Evolutionary conservation across 1,140 invertebrate species (phyloP).

Genomic region (Wasmannia auropunctata): DNA sequence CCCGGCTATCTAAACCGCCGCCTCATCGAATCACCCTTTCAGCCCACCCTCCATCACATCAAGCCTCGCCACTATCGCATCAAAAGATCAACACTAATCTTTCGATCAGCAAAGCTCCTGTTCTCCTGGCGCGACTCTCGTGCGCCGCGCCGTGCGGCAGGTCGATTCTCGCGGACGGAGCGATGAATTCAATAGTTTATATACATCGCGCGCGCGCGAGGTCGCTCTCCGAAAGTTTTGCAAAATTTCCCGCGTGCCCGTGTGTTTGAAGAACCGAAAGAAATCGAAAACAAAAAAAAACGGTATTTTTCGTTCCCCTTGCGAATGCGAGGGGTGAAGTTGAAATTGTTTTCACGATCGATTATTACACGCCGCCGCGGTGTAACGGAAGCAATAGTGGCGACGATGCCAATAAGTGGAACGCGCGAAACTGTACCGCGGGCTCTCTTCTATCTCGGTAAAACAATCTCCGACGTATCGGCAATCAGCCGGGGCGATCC

Average conservation of each 20-base stretch:
- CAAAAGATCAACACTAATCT: conserved; percentile 39
- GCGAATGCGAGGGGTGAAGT: neutral
- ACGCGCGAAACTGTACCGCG: neutral
- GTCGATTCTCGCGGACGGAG: neutral
- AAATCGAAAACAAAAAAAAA: neutral
- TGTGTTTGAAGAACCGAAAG: neutral
- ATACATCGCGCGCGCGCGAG: neutral
- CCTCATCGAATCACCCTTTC: conserved; percentile 13
- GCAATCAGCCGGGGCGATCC: neutral
- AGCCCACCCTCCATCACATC: conserved; percentile 20
- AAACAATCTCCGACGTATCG: conserved; percentile 8
- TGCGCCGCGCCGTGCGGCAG: too few species aligned
- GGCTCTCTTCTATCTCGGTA: neutral
- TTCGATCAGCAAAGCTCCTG: conserved; percentile 1
- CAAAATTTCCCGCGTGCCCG: neutral
- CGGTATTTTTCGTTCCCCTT: conserved; percentile 3
- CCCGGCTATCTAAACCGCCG: conserved; percentile 34
- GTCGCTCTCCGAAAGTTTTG: neutral
- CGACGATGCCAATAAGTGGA: neutral
- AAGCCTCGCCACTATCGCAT: conserved; percentile 9
- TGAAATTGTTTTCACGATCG: neutral
- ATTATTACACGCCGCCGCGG: neutral
- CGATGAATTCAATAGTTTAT: conserved; percentile 1
- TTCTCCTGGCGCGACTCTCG: neutral
- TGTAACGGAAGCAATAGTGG: neutral